phyloP scores from a whole-genome alignment of 1,140 invertebrate genomes.

The Drosophila teissieri region DNA sequence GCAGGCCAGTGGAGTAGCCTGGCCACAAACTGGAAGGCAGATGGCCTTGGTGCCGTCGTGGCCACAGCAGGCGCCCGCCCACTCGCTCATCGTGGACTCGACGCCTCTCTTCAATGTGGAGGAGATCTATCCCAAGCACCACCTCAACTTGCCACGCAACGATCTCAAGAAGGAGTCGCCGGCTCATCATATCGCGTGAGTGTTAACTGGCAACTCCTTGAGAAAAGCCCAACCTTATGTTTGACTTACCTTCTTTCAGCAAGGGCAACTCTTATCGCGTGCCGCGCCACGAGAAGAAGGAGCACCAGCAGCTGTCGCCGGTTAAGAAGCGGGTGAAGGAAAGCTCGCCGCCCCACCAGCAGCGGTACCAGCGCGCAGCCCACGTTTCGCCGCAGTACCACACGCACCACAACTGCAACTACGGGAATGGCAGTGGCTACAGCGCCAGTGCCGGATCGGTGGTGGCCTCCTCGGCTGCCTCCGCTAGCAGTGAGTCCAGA shows the following conservation, averaged over 20 bases:
- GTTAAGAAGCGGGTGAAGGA: slow-evolving; percentile 99
- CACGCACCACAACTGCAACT: slow-evolving; percentile 80
- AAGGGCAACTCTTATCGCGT: slow-evolving; percentile 84
- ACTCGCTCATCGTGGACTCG: slow-evolving; percentile 92
- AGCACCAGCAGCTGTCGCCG: slow-evolving; percentile 95
- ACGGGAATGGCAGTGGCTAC: slow-evolving; percentile 65
- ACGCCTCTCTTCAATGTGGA: slow-evolving; percentile 89
- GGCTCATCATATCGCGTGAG: slow-evolving; percentile 84
- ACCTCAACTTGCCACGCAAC: slow-evolving; percentile 84
- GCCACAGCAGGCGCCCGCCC: slow-evolving; percentile 92
- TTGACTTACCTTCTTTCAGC: slow-evolving; percentile 25
- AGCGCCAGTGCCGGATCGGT: slow-evolving; percentile 58
- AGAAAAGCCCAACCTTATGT: not conserved
- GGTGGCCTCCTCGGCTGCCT: slow-evolving; percentile 67
- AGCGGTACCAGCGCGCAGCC: slow-evolving; percentile 85
- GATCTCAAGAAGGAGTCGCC: slow-evolving; percentile 84
- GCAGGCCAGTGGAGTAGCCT: slow-evolving; percentile 88
- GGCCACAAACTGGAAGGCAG: slow-evolving; percentile 91
- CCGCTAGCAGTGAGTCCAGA: slow-evolving; percentile 69
- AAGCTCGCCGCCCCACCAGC: slow-evolving; percentile 93
- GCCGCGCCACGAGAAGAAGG: slow-evolving; percentile 91
- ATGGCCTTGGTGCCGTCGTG: slow-evolving; percentile 94
- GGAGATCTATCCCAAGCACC: slow-evolving; percentile 84
- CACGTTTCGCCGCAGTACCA: slow-evolving; percentile 84
- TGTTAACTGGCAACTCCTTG: not conserved